Evolutionary conservation across 2,888 invertebrate species (phyloP).

Genomic region (Eilema sororculum): DNA sequence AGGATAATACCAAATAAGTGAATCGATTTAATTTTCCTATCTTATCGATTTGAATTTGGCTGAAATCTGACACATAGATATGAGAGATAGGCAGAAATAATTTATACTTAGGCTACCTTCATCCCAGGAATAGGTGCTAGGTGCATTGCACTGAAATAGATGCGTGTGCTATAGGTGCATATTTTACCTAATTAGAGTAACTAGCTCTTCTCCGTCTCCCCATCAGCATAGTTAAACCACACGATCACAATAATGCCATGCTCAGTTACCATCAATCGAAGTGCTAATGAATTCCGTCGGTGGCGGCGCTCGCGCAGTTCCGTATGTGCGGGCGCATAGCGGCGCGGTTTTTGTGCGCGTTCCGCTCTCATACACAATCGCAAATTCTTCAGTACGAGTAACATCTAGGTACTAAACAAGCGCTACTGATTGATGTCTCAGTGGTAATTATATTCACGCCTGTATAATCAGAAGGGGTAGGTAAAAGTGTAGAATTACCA

Average conservation of each 20-base stretch:
- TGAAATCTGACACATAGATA: too few species aligned
- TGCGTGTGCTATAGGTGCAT: too few species aligned
- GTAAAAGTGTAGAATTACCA: not conserved
- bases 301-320: constrained; percentile 20
- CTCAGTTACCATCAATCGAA: constrained; percentile 41
- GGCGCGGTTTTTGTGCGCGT: constrained; percentile 60
- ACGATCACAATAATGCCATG: constrained; percentile 27
- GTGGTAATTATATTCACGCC: not conserved
- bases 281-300: constrained; percentile 24
- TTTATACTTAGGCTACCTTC: too few species aligned
- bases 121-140: too few species aligned
- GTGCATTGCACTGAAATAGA: too few species aligned
- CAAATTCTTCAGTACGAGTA: constrained; percentile 37
- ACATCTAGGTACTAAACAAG: constrained; percentile 30
- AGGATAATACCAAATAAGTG: too few species aligned
- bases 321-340: constrained; percentile 51
- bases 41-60: too few species aligned
- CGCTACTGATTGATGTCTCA: constrained; percentile 3
- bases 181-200: not conserved
- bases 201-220: not conserved
- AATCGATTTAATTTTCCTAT: too few species aligned
- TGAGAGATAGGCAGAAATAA: too few species aligned
- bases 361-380: constrained; percentile 61
- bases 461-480: not conserved
- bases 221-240: not conserved